Percentiles rank a stretch among this genome's conserved stretches.
Evolutionary conservation across 2,888 invertebrate genomes (phyloP).

Genomic region (Acleris literana): DNA sequence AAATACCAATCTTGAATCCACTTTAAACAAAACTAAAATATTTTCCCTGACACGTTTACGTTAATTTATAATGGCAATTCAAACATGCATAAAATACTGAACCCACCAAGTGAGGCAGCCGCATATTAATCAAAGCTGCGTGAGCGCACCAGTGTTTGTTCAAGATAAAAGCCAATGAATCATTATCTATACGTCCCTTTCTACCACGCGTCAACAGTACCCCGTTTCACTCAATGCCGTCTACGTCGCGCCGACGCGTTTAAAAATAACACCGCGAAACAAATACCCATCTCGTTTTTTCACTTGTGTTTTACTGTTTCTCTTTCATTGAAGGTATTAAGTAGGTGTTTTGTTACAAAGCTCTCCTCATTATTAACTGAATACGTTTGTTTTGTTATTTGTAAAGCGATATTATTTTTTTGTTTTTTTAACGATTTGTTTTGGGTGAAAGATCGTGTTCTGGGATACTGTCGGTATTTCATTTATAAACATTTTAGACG

Average conservation of each 20-base stretch:
- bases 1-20: too few relatives aligned
- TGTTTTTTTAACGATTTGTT: constrained; percentile 35
- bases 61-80: constrained; percentile 15
- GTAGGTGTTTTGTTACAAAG: constrained; percentile 35
- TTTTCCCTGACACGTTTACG: neutral
- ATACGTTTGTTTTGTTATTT: constrained; percentile 22
- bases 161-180: constrained; percentile 36
- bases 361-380: constrained; percentile 30
- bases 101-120: constrained; percentile 32
- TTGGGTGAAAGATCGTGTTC: constrained; percentile 33
- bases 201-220: neutral
- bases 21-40: neutral
- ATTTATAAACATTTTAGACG: neutral
- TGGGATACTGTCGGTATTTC: constrained; percentile 10
- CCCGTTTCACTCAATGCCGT: constrained; percentile 11
- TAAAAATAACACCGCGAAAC: neutral
- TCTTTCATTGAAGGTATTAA: constrained; percentile 23
- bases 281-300: constrained; percentile 16
- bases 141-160: constrained; percentile 27
- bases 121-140: constrained; percentile 31
- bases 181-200: constrained; percentile 17
- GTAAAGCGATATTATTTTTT: constrained; percentile 27
- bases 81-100: constrained; percentile 34
- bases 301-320: neutral
- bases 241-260: constrained; percentile 17